phyloP scores from a whole-genome alignment of 2,113 vertebrate species.

The Jaculus jaculus region DNA sequence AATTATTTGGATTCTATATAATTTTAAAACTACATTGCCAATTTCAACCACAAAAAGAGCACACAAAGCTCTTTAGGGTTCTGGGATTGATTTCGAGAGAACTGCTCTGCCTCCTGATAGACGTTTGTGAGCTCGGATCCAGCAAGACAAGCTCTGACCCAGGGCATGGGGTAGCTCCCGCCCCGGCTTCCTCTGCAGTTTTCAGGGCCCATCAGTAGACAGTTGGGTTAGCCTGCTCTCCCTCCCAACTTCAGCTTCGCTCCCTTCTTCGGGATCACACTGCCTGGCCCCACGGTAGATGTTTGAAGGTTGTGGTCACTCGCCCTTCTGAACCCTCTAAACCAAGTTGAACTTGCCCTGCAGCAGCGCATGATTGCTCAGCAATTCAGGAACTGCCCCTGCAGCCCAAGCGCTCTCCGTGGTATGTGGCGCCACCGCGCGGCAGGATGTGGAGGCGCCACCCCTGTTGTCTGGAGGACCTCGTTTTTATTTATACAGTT shows the following conservation, averaged over 20 bases:
- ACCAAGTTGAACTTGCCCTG: background rate
- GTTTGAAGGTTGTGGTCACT: background rate
- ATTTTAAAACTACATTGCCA: background rate
- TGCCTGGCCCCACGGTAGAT: background rate
- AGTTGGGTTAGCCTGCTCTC: background rate
- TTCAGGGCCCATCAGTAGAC: too few species aligned
- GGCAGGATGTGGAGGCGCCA: background rate
- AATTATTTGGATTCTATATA: background rate
- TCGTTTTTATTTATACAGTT: background rate
- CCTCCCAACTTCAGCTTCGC: background rate
- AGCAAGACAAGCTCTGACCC: background rate
- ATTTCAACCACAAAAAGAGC: background rate
- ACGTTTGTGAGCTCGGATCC: background rate
- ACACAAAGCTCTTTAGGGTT: background rate
- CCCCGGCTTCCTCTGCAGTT: background rate
- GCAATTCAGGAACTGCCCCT: background rate
- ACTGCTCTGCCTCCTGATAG: background rate
- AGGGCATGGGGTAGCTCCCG: background rate
- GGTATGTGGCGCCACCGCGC: background rate
- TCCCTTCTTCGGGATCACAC: background rate
- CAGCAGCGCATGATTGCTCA: background rate
- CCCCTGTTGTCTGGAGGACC: background rate
- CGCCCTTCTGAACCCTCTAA: background rate
- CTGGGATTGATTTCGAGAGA: background rate
- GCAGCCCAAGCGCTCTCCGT: background rate